Evolutionary conservation across 1,140 invertebrate species (phyloP).

Genomic region (Zophobas morio): DNA sequence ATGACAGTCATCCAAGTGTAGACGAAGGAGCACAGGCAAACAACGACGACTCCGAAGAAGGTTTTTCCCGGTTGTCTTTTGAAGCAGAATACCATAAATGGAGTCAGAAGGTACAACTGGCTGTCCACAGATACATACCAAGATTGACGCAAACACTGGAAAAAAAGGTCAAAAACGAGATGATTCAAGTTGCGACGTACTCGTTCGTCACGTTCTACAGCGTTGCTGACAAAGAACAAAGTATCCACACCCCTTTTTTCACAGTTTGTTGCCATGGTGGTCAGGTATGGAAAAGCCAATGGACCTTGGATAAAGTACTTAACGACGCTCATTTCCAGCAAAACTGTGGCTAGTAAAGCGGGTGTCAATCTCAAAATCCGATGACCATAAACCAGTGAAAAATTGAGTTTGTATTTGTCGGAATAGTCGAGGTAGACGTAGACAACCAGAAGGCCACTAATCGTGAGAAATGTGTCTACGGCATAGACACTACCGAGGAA

Average conservation of each 20-base stretch:
- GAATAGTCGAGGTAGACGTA: conserved; percentile 71
- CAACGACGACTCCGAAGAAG: not conserved
- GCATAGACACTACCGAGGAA: conserved; percentile 67
- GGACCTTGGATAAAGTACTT: conserved; percentile 58
- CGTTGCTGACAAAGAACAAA: not conserved
- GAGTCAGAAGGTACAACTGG: conserved; percentile 64
- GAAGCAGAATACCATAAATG: conserved; percentile 58
- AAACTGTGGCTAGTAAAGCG: conserved; percentile 53
- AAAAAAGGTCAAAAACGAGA: not conserved
- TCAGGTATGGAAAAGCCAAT: conserved; percentile 40
- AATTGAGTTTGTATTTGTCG: conserved; percentile 41
- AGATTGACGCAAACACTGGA: conserved; percentile 62
- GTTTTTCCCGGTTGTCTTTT: conserved; percentile 23
- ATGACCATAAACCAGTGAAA: conserved; percentile 47
- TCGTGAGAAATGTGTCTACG: conserved; percentile 73
- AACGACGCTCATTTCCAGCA: conserved; percentile 52
- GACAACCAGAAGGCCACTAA: conserved; percentile 72
- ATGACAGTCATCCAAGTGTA: conserved; percentile 7
- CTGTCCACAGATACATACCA: conserved; percentile 67
- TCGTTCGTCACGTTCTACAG: not conserved
- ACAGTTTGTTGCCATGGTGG: not conserved
- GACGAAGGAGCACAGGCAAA: conserved; percentile 24
- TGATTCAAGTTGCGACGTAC: not conserved
- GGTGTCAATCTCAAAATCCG: conserved; percentile 55
- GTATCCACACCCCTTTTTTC: not conserved